Evolutionary conservation across 1,140 invertebrate genomes (phyloP).

Genomic region (Bicyclus anynana): DNA sequence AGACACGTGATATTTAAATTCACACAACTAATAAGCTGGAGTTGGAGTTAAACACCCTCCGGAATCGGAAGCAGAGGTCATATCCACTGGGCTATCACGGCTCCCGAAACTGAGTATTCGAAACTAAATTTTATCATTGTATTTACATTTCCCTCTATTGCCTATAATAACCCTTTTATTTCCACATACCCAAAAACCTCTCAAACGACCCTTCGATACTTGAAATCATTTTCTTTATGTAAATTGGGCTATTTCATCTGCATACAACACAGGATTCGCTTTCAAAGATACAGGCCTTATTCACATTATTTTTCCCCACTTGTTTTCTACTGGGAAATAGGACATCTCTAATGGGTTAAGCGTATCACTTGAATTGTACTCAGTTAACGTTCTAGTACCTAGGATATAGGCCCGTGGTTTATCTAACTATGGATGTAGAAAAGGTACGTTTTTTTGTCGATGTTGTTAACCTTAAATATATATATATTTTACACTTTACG

Average conservation of each 20-base stretch:
- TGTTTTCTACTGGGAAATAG: conserved; percentile 9
- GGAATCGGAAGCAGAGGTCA: no score
- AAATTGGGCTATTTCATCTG: conserved; percentile 33
- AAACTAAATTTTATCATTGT: not conserved
- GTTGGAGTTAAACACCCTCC: no score
- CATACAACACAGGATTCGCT: conserved; percentile 30
- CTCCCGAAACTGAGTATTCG: no score
- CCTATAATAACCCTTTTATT: not conserved
- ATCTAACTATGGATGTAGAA: no score
- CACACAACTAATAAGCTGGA: no score
- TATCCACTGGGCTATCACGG: no score
- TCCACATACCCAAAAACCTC: conserved; percentile 7
- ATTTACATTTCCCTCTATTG: not conserved
- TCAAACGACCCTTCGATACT: conserved; percentile 30
- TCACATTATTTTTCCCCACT: conserved; percentile 4
- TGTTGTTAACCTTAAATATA: no score
- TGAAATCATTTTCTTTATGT: conserved; percentile 48
- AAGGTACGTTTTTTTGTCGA: no score
- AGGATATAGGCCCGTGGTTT: no score
- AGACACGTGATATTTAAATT: no score
- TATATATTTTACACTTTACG: no score
- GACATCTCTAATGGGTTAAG: not conserved
- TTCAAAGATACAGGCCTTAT: conserved; percentile 18
- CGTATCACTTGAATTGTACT: not conserved
- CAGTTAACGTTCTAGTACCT: no score